Evolutionary conservation across 2,797 vertebrate species (phyloP), one percentile per base, ranked within the genome.

Genomic region (Eidolon dupreanum): DNA sequence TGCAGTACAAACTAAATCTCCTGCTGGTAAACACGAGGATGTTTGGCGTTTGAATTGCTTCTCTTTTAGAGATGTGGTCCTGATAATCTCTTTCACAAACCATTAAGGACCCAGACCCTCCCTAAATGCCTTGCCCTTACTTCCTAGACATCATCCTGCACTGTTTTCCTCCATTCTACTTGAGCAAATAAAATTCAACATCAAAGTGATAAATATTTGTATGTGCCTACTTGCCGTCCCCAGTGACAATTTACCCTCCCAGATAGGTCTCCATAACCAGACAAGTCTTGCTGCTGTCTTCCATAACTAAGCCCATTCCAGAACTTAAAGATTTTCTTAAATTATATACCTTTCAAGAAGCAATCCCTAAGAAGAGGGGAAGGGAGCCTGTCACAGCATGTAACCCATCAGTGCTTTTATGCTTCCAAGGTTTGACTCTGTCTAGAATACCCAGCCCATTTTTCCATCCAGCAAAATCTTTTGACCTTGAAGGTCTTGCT

Each of bases 11-110:
- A 94, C 95, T 87, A 96, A 96, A 97, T 97, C 95, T 95, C 92
- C 95, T 94, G 94, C 96, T 96, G 89, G 94, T 97, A 97, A 97
- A 97, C 75, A 97, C 93, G 16, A 38, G 24, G 17, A 75, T 96
- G 94, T 97, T 95, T 96, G 96, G 94, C 16, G 2, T 97, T 93
- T 97, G 95, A 95, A 97, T 97, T 87, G 92, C 95, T 96, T 96
- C 92, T 91, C 93, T 96, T 96, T 93, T 92, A 95, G 94, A 96
- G 71, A 87, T 94, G 43, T 68, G 84, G 83, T 87, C 71, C 79
- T 81, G 93, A 96, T 97, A 77, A 96, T 94, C 91, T 91, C 95
- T 92, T 96, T 94, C 95, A 96, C 95, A 97, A 96, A 96, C 93
- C 84, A 90, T 89, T 93, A 92, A 96, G 84, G 75, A 46, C 22